Conservation (phyloP, 2,797 vertebrate genomes). For the Trematomus bernacchii region DNA sequence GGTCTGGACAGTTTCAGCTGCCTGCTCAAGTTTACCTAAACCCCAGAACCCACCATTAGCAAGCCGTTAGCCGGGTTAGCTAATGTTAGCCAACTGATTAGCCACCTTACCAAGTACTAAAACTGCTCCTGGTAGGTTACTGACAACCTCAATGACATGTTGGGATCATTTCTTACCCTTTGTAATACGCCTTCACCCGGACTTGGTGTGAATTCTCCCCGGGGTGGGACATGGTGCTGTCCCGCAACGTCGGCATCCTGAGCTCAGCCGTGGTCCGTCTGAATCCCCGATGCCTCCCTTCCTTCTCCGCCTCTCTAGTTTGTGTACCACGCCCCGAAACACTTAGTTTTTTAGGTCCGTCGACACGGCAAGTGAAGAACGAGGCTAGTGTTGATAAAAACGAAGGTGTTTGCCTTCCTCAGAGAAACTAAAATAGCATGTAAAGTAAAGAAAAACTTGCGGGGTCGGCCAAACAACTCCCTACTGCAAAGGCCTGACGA, state of each 20-base stretch:
- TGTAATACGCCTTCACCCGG: conserved; percentile 98
- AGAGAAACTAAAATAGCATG: conserved; percentile 54
- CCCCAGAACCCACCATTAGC: conserved; percentile 65
- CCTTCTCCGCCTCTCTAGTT: conserved; percentile 54
- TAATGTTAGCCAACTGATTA: conserved; percentile 67
- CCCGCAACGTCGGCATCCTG: conserved; percentile 97
- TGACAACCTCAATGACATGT: accelerated
- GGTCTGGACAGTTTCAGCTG: conserved; percentile 69
- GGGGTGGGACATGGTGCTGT: conserved; percentile 93
- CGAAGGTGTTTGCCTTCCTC: background rate
- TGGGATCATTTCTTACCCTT: conserved; percentile 89
- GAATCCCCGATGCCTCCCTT: conserved; percentile 66
- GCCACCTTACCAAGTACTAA: conserved; percentile 35
- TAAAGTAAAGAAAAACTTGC: conserved; percentile 82
- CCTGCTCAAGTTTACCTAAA: conserved; percentile 65
- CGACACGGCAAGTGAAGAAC: conserved; percentile 9
- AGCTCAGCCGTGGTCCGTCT: conserved; percentile 75
- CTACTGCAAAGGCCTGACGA: conserved; percentile 83
- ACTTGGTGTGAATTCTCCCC: conserved; percentile 95
- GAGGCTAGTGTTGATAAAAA: conserved; percentile 5
- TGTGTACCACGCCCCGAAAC: conserved; percentile 64
- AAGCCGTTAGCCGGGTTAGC: conserved; percentile 65
- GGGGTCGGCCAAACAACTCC: conserved; percentile 82
- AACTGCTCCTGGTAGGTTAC: background rate
- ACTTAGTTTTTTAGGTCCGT: conserved; percentile 35